Base-by-base conservation (phyloP, 2,797 vertebrate genomes). In the Liasis olivaceus region DNA sequence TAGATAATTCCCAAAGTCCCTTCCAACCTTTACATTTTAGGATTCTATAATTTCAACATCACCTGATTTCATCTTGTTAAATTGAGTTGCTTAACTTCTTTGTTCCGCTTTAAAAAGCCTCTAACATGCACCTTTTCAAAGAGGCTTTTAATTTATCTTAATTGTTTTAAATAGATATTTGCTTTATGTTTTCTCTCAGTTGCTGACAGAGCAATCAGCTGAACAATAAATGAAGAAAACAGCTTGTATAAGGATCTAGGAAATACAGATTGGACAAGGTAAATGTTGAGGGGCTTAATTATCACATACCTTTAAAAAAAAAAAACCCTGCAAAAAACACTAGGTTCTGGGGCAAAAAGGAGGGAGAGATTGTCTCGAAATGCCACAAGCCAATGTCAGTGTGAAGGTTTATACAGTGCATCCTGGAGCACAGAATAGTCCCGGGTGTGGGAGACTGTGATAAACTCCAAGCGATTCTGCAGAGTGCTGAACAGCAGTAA, bases 391-490 rank as follows among this genome's bases (percentile, higher is more conserved):
- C 36, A 86, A 51, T 92, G 63, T 51, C 91, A 86, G 54, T 51
- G 26, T 72, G 88, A 90, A 77, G 89, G 85, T 94, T 89, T 93
- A 63, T 31, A 17, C 24, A 87, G 13, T 85, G 36, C 72, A 89
- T 92, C 77, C 85, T 64, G 72, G 72, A 31, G 13, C 84, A 63
- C 2, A 88, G 94, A 94, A 95, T 15, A 94, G 92, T 94, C 88
- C 84, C 93, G 60, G 3, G 1, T 2, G 88, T 95, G 81, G 51
- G 22, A 11, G 22, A 64, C 66, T 47, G 31, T 93, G 66, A 64
- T 93, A 92, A 58, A 93, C 47, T 31, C 87, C 90, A 63, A 94
- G 96, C 94, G 90, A 95, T 93, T 91, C 91, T 94, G 6, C 77
- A 92, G 66, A 77, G 60, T 92, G 36, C 58, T 95, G 69, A 95